Evolutionary conservation across 2,888 invertebrate genomes (phyloP).

Genomic region (Nudaria mundana): DNA sequence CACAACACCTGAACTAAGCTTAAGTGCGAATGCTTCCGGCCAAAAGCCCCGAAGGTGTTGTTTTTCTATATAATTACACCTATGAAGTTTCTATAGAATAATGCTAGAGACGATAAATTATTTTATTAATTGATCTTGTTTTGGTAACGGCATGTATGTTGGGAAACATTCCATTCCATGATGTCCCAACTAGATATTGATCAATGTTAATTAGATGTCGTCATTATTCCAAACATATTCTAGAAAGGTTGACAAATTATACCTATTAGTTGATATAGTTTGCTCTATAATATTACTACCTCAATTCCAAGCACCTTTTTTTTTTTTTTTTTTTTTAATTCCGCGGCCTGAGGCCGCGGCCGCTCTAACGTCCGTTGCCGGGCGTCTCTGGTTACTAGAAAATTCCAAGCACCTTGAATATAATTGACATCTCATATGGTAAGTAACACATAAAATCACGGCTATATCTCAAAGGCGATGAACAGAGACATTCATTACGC

Average conservation of each 20-base stretch:
- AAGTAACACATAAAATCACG: too few species aligned
- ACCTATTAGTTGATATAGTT: not conserved
- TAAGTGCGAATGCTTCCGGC: slow-evolving; percentile 57
- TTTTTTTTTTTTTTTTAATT: too few species aligned
- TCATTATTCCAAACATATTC: not conserved
- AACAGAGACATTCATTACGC: too few species aligned
- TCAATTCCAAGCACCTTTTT: too few species aligned
- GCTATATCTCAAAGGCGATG: too few species aligned
- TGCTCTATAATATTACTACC: not conserved
- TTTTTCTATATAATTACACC: slow-evolving; percentile 52
- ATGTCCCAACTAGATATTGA: slow-evolving; percentile 5
- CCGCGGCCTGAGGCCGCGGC: too few species aligned
- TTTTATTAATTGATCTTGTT: slow-evolving; percentile 31
- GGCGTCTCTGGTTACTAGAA: too few species aligned
- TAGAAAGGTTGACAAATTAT: not conserved
- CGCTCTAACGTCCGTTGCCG: too few species aligned
- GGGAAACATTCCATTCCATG: slow-evolving; percentile 17
- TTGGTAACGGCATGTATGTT: slow-evolving; percentile 16
- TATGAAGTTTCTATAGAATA: slow-evolving; percentile 42
- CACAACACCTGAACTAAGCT: slow-evolving; percentile 54
- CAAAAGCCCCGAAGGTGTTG: slow-evolving; percentile 55
- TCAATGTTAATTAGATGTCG: slow-evolving; percentile 3
- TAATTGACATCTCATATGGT: too few species aligned
- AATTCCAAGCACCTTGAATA: too few species aligned
- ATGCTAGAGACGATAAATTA: slow-evolving; percentile 29